Percentiles rank a stretch among this genome's conserved stretches.
These are phyloP conservation scores for Netelia virgata DNA, from an alignment of 2,888 invertebrate genomes.

Conservation along the genomic window DNA sequence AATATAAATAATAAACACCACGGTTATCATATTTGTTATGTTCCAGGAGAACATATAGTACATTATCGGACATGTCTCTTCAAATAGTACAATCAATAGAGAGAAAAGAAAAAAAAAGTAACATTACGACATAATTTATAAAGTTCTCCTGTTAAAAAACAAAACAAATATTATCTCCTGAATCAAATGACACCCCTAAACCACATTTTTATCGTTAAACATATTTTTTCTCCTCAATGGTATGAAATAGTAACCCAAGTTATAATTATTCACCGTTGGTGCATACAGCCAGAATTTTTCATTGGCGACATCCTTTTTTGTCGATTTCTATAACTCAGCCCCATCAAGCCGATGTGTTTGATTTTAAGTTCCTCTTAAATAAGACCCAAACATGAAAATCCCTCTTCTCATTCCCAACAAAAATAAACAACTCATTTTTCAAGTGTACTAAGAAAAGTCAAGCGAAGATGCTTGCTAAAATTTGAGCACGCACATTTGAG, in stretches of 20 bases:
- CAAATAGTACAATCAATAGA: slow-evolving; percentile 7
- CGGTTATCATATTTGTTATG: slow-evolving; percentile 15
- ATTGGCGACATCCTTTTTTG: neutral
- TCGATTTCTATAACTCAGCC: neutral
- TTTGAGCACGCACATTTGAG: slow-evolving; percentile 3
- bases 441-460: neutral
- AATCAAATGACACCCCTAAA: slow-evolving; percentile 28
- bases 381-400: neutral
- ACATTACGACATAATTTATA: neutral
- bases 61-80: slow-evolving; percentile 55
- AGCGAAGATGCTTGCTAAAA: neutral
- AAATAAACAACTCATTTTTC: slow-evolving; percentile 27
- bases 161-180: neutral
- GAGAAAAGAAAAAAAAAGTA: neutral
- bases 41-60: slow-evolving; percentile 42
- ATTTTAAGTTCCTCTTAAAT: neutral
- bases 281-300: neutral
- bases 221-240: neutral
- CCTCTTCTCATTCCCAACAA: neutral
- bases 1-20: slow-evolving; percentile 56
- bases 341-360: neutral
- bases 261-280: slow-evolving; percentile 13
- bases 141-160: slow-evolving; percentile 6
- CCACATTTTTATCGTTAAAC: slow-evolving; percentile 24
- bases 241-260: slow-evolving; percentile 38